Base-by-base conservation (phyloP, 1,140 invertebrate species). In the Acromyrmex heyeri region DNA sequence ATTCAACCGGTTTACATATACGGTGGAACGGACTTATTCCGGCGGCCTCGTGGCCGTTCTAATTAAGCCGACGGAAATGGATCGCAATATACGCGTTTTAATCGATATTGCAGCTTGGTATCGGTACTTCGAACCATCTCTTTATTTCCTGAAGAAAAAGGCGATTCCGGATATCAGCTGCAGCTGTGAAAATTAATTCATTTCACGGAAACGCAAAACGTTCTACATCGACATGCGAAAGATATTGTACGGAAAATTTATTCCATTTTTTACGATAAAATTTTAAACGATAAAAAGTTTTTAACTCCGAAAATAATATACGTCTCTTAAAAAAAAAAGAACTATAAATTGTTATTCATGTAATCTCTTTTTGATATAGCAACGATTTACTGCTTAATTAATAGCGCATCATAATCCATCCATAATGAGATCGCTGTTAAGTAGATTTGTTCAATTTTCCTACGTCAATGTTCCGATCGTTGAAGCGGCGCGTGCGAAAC, bases 1-100 rank as follows among this genome's bases (percentile, higher is more conserved):
- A 73, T 79, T 62, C 73, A 86, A 21, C 12, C 30, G n/a, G 3
- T 30, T 24, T 14, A 8, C n/a, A 44, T 44, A 14, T 6, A 75
- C n/a, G 21, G 27, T 27, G 64, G 21, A 61, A 88, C 65, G 61
- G 83, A 88, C 67, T 89, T 72, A 76, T 89, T 88, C 82, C 34
- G 75, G 64, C 87, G 87, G 73, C 81, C 86, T 55, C 50, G 16
- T 57, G 59, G 79, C 53, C 69, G 87, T 73, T 88, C 88, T 55
- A 88, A 85, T 89, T 89, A 88, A 88, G 55, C 82, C 75, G 27
- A 75, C 38, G 69, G 79, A 89, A 88, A 88, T 86, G 81, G 67
- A 88, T 77, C 61, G 55, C 87, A 88, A 89, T 89, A 89, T 86
- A 81, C 61, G 82, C 83, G 82, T 57, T 89, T 81, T 70, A 86